Conservation (phyloP, 2,113 vertebrate species). For the Fukomys damarensis region DNA sequence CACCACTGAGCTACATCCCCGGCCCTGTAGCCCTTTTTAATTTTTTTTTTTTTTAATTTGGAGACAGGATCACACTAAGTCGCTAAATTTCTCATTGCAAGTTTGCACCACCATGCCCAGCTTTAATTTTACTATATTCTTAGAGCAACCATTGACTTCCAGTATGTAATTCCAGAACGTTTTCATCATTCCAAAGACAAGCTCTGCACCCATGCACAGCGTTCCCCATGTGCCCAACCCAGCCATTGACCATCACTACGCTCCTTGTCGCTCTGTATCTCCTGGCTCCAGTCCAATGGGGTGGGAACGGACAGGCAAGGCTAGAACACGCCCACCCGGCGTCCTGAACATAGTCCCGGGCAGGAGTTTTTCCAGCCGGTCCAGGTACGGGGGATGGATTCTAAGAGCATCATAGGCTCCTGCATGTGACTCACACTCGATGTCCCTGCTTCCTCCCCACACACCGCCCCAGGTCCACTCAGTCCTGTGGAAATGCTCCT, state of each 20-base stretch:
- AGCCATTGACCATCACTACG: background rate
- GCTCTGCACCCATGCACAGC: background rate
- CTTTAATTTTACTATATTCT: background rate
- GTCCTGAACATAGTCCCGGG: background rate
- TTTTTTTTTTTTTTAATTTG: background rate
- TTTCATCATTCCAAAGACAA: background rate
- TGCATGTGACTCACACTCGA: background rate
- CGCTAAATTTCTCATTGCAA: background rate
- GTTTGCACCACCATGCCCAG: background rate
- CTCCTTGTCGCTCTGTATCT: background rate
- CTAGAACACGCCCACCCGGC: background rate
- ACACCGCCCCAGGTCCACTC: background rate
- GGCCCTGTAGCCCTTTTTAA: background rate
- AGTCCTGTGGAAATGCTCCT: background rate
- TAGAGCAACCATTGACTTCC: background rate
- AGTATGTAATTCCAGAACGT: background rate
- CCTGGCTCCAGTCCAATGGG: background rate
- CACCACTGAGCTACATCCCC: background rate
- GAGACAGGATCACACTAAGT: background rate
- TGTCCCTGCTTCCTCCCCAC: background rate
- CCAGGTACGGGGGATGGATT: background rate
- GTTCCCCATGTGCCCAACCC: background rate
- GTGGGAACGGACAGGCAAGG: background rate
- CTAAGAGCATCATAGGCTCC: background rate
- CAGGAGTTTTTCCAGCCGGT: background rate